Base-by-base conservation (phyloP, 1,140 invertebrate genomes). In the Drosophila miranda region DNA sequence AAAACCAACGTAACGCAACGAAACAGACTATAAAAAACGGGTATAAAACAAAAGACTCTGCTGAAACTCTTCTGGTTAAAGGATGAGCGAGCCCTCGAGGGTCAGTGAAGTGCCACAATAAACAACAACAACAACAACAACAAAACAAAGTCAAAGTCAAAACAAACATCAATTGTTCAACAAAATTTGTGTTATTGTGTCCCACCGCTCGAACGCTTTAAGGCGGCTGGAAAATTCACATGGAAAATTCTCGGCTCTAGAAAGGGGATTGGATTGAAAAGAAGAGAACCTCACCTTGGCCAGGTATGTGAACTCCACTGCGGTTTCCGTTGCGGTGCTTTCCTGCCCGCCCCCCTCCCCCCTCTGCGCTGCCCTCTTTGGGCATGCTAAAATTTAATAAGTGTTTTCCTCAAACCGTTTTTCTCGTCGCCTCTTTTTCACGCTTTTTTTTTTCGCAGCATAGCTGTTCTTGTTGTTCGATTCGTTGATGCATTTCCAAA, bases 371-470 rank as follows among this genome's bases (percentile, higher is more conserved):
- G 41, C 46, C 34, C 60, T 57, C 75, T 75, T 73, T 80, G 62
- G 66, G 77, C 73, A 80, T 84, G 70, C 66, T 71, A 77, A 86
- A 86, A 87, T 82, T 81, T 86, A 86, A 86, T 86, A 86, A 87
- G 82, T 75, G 78, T 78, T 86, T 86, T 87, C 82, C 69, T 67
- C 63, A 73, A 77, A 84, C 80, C 75, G 73, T 84, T 86, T 72
- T 83, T 80, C 53, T 52, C 59, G 61, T 68, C 59, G 66, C 62
- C 72, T 76, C 64, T 76, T 78, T 75, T 75, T 75, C 72, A 75
- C 72, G 72, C 71, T 71, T 60, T 70, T 67, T 48, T n/a, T 41
- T 72, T 43, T 21, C 43, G 34, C 57, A 57, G 51, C 42, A 4
- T 64, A 49, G 43, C 46, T 58, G 53, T 62, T 56, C n/a, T 82